Evolutionary conservation across 2,888 invertebrate genomes (phyloP), one percentile per base, ranked within the genome.

Genomic region (Blastobasis lacticolella): DNA sequence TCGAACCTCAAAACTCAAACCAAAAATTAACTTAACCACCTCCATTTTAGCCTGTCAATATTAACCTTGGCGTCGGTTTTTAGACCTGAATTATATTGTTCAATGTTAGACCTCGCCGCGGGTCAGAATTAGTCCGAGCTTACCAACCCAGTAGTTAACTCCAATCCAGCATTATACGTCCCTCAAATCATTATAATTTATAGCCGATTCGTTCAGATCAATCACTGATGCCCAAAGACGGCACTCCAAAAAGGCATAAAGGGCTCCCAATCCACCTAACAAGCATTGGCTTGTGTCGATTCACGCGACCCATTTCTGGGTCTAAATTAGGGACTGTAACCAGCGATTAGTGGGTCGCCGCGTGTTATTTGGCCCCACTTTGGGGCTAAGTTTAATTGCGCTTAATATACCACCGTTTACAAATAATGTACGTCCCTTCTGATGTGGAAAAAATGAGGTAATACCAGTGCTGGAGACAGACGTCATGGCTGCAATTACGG

Each of bases 331-430:
- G 23, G 23, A 23, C 23, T 23, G 23, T 23, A 57, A 51, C 58
- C 49, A 45, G 10, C 58, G 58, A 65, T 66, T 65, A 61, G 51
- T 44, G 54, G 52, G 38, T 59, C 50, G 54, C 58, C 48, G 55
- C 57, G 58, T 59, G 55, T 63, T 58, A 60, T 62, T 66, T 61
- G 37, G 46, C 5, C 9, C 46, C 46, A 8, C 7, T 43, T 49
- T 48, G 6, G 37, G 42, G 49, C 54, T 53, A 42, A 6, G 49
- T 54, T 52, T 62, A 66, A 69, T 69, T 61, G 56, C 48, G 45
- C 53, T 52, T 58, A 63, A 63, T 55, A 50, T 58, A 54, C 23
- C 52, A 50, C 54, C 61, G 59, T 61, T 64, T 60, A 62, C 54
- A 58, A 58, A 58, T 63, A 59, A 60, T 58, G 62, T n/a, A 60